Evolutionary conservation across 2,888 invertebrate species (phyloP), one percentile per base, ranked within the genome.

Genomic region (Cactoblastis cactorum): DNA sequence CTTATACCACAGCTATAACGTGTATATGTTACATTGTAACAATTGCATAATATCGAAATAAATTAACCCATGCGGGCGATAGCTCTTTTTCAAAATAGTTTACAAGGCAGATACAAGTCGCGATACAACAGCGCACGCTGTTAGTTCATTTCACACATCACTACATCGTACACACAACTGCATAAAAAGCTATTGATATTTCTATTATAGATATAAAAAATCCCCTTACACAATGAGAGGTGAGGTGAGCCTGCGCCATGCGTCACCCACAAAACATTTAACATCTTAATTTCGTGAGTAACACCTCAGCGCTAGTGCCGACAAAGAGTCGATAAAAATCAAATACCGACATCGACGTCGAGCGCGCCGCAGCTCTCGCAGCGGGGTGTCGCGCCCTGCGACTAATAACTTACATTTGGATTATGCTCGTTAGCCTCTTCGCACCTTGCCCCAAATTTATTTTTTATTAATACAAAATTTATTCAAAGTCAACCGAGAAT

Each of bases 341-440:
- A 74, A 64, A 66, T 74, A 79, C 80, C 78, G 83, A 79, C 69
- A 73, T 67, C 63, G 66, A 49, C 54, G 56, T 56, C 55, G 62
- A 67, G 57, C 69, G 72, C 53, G 63, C 62, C 69, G 70, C 65
- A 77, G 28, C 43, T 5, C 84, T 18, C 84, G 60, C 88, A 83
- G 85, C 85, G 67, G 82, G 86, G 67, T 78, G 71, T 71, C 75
- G 58, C 59, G 59, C 74, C 71, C 68, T 61, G 67, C 78, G 72
- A 73, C 85, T 85, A 84, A 86, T 86, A 87, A 85, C 83, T 87
- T 87, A 88, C 84, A 83, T 79, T 80, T 74, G 80, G 86, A 87
- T 87, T 87, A 87, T 80, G 78, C 87, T 87, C 87, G 86, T 87
- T 87, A 88, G 83, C 75, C 83, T 85, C 86, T 87, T 87, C 83